Base-by-base conservation (phyloP, 2,888 invertebrate genomes). In the Cataglyphis cursor region DNA sequence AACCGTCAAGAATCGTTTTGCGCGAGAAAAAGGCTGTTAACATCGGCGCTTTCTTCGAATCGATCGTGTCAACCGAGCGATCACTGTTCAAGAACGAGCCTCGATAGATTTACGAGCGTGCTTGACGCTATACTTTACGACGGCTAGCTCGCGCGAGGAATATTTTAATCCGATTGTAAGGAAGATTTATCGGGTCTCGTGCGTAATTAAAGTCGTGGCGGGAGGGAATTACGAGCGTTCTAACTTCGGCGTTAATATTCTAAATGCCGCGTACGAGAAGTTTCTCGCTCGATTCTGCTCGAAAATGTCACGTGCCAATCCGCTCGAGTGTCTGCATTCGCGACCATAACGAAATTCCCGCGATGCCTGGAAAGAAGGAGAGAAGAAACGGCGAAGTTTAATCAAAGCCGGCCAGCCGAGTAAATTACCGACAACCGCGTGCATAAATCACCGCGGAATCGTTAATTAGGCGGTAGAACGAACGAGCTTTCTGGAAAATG, bases 231-330 rank as follows among this genome's bases (percentile, higher is more conserved):
- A 62, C 31, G 48, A 59, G 59, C 38, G 81, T 65, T 35, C 35
- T 59, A 89, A 89, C 84, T 85, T 84, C 83, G 21, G 59, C 70
- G 66, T 44, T 44, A 21, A 57, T 41, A 90, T 84, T 87, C 91
- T 90, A 93, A 93, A 93, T 92, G 93, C 92, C 93, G 93, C 93
- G 93, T 87, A 90, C 89, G 89, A 89, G 90, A 91, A 91, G 92
- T 92, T 92, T 90, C 91, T 90, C 90, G 90, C 90, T 90, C 90
- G 90, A 93, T 92, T 92, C 92, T 91, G 18, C 48, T 51, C 51
- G 91, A 90, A 93, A 94, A 93, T 94, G 94, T 93, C 94, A 93
- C 91, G 92, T 89, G 88, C 88, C 91, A 38, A 41, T 62, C 57
- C 28, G 73, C 64, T 64, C 57, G 64, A 21, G 66, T 38, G 66